phyloP scores from a whole-genome alignment of 1,140 invertebrate species.

The Carcinoscorpius rotundicauda region DNA sequence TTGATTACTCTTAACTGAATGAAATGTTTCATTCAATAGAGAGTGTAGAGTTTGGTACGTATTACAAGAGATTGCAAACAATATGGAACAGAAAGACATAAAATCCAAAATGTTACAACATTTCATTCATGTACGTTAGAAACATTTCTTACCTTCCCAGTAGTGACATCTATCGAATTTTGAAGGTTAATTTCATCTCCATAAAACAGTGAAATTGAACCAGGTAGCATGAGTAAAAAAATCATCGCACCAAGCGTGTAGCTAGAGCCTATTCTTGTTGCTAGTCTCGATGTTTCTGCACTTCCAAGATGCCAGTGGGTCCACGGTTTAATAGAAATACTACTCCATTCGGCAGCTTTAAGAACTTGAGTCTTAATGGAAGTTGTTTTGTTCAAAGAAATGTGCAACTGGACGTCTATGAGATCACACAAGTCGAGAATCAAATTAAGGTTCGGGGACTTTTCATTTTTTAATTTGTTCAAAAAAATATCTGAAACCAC shows the following conservation, averaged over 20 bases:
- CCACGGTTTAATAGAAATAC: conserved; percentile 22
- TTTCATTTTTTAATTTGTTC: conserved; percentile 29
- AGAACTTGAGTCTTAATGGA: conserved; percentile 12
- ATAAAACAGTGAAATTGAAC: conserved; percentile 65
- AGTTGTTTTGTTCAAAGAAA: conserved; percentile 25
- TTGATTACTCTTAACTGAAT: not conserved
- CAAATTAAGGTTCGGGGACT: conserved; percentile 29
- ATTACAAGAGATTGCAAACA: not conserved
- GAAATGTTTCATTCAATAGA: not conserved
- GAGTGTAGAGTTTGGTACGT: not conserved
- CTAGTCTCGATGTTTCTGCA: conserved; percentile 43
- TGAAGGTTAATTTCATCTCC: conserved; percentile 55
- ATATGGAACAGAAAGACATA: not conserved
- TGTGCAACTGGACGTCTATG: conserved; percentile 50
- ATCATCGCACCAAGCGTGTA: conserved; percentile 47
- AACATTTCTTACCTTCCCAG: conserved; percentile 22
- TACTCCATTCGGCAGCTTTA: not conserved
- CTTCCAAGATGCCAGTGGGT: conserved; percentile 56
- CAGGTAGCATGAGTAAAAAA: conserved; percentile 58
- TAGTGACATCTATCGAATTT: conserved; percentile 16
- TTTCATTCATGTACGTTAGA: not conserved
- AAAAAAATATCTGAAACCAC: conserved; percentile 48
- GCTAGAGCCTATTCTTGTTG: conserved; percentile 37
- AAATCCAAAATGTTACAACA: too few species aligned
- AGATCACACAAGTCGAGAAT: conserved; percentile 53